Base-by-base conservation (phyloP, 2,888 invertebrate species). In the Hofmannophila pseudospretella region DNA sequence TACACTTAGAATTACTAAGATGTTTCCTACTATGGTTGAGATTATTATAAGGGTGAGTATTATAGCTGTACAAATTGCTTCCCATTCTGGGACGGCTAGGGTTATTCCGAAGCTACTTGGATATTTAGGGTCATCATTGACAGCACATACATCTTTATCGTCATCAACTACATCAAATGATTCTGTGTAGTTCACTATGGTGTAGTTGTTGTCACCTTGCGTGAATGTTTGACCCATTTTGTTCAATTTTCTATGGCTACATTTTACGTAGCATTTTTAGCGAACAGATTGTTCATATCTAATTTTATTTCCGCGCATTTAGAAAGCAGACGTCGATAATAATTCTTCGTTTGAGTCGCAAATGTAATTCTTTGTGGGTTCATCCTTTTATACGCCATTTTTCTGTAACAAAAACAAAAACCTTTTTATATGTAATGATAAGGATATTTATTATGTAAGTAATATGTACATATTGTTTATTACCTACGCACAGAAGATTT, bases 1-100 rank as follows among this genome's bases (percentile, higher is more conserved):
- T n/a, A 98, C 97, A 64, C 96, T 96, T 26, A 97, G 89, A 53
- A 98, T 97, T 36, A 98, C 98, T 49, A 98, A 87, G 40, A 95
- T 92, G 79, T 98, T 98, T 36, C 98, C 98, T 37, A 97, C 90
- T 41, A 97, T 92, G 14, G 97, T 97, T 46, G 95, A 89, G 29
- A 97, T 88, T 45, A 96, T 96, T 59, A 98, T 94, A 50, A 96
- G 89, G 31, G 94, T 91, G 13, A 97, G 89, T 2, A 93, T 90
- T 47, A 94, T 84, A n/a, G 95, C 93, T 7, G 95, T 95, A 37
- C 93, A 81, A 41, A 93, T 88, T 2, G 95, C 94, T 70, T 95
- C 95, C 95, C 95, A 95, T 75, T 94, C 91, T 22, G 95, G 94
- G 3, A 95, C 90, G 7, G 92, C 93, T 41, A 94, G 86, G 36